phyloP scores from a whole-genome alignment of 2,888 invertebrate species.

The Cosmia trapezina region DNA sequence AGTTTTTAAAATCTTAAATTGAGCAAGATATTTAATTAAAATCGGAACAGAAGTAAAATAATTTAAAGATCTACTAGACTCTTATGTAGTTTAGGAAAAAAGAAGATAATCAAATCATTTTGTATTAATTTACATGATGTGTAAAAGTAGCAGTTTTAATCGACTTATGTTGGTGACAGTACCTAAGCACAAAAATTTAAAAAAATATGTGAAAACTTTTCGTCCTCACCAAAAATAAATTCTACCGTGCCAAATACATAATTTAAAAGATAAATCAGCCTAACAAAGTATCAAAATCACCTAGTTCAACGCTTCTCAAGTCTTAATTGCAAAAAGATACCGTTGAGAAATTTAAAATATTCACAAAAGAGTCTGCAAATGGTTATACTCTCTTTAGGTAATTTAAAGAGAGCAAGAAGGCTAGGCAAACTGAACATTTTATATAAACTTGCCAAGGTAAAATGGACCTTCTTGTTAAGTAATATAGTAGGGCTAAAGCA shows the following conservation, averaged over 20 bases:
- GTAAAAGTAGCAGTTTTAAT: too few relatives aligned
- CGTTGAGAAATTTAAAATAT: slow-evolving; percentile 68
- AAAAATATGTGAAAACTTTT: not conserved
- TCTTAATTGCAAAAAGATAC: slow-evolving; percentile 67
- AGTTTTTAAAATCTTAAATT: too few relatives aligned
- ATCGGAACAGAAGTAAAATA: too few relatives aligned
- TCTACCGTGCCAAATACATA: slow-evolving; percentile 27
- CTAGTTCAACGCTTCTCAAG: slow-evolving; percentile 38
- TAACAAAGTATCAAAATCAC: slow-evolving; percentile 45
- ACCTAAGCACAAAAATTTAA: not conserved
- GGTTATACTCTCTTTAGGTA: slow-evolving; percentile 66
- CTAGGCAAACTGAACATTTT: slow-evolving; percentile 53
- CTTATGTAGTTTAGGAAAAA: too few relatives aligned
- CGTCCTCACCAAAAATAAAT: not conserved
- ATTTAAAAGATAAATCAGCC: slow-evolving; percentile 50
- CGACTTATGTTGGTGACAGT: too few relatives aligned
- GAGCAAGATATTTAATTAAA: too few relatives aligned
- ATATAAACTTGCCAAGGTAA: slow-evolving; percentile 27
- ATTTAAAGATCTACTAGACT: too few relatives aligned
- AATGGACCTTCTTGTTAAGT: slow-evolving; percentile 31
- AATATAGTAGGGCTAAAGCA: slow-evolving; percentile 35
- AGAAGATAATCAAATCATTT: too few relatives aligned
- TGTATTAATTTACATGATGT: too few relatives aligned
- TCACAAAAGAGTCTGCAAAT: slow-evolving; percentile 66
- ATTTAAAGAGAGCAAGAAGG: slow-evolving; percentile 64